These are phyloP conservation scores for Colostygia pectinataria DNA, from an alignment of 2,888 invertebrate species.

Conservation along the genomic window DNA sequence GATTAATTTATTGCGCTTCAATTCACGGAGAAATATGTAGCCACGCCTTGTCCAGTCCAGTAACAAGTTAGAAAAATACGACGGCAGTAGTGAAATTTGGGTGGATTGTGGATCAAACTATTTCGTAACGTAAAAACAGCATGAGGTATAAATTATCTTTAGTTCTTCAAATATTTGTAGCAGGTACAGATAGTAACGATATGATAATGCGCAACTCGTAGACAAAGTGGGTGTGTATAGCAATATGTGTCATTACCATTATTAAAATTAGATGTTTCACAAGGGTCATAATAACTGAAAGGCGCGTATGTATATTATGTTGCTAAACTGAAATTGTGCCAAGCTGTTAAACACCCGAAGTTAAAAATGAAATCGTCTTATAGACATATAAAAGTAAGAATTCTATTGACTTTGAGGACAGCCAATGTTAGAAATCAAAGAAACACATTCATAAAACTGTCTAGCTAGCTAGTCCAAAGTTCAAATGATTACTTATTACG, in stretches of 20 bases:
- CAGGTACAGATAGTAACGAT: constrained; percentile 10
- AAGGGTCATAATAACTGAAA: not conserved
- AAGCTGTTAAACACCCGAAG: not conserved
- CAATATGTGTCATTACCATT: constrained; percentile 4
- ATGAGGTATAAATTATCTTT: constrained; percentile 1
- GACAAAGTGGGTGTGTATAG: constrained; percentile 15
- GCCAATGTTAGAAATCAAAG: no score
- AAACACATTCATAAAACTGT: no score
- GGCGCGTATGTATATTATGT: no score
- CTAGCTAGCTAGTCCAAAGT: no score
- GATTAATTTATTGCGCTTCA: constrained; percentile 3
- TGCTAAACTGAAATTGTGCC: not conserved
- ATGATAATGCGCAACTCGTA: constrained; percentile 9
- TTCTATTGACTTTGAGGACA: no score
- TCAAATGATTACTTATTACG: no score
- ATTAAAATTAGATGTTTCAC: constrained; percentile 16
- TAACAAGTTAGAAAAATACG: no score
- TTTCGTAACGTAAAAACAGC: not conserved
- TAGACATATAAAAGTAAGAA: no score
- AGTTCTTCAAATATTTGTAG: constrained; percentile 9
- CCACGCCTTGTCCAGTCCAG: no score
- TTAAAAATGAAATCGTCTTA: no score
- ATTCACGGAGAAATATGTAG: not conserved
- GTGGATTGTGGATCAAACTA: no score
- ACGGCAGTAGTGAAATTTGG: not conserved